These are phyloP conservation scores for Polylopha cassiicola DNA, from an alignment of 2,888 invertebrate species.

Conservation along the genomic window DNA sequence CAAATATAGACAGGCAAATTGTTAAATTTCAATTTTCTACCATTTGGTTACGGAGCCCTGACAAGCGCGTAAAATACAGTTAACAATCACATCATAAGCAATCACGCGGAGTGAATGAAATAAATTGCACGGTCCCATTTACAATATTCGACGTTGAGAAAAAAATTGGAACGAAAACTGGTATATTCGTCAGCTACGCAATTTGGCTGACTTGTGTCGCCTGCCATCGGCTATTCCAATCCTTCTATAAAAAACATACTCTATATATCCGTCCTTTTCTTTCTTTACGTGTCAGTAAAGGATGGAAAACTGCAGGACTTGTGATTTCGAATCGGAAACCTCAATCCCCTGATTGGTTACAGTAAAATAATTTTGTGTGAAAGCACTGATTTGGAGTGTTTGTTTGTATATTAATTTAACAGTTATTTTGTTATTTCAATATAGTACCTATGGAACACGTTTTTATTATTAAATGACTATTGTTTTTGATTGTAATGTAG, in stretches of 20 bases:
- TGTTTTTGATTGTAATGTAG: too few species aligned
- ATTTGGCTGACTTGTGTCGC: slow-evolving; percentile 56
- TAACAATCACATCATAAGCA: slow-evolving; percentile 68
- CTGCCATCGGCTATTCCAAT: slow-evolving; percentile 21
- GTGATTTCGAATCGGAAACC: slow-evolving; percentile 21
- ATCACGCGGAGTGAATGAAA: slow-evolving; percentile 62
- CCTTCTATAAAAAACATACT: slow-evolving; percentile 12
- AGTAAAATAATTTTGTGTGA: slow-evolving; percentile 54
- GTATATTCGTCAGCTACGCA: slow-evolving; percentile 49
- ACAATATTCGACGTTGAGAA: slow-evolving; percentile 57
- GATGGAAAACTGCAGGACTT: background rate
- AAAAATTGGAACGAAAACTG: slow-evolving; percentile 53
- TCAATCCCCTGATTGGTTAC: slow-evolving; percentile 52
- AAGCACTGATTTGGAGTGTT: slow-evolving; percentile 26
- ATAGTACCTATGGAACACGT: too few species aligned
- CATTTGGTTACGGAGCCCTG: background rate
- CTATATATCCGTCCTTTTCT: slow-evolving; percentile 2
- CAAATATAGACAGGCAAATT: too few species aligned
- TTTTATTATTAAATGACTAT: too few species aligned
- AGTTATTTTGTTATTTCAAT: background rate
- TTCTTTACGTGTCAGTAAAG: background rate
- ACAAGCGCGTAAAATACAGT: slow-evolving; percentile 43
- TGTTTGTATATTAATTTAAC: background rate
- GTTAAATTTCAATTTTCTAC: too few species aligned
- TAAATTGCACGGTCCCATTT: slow-evolving; percentile 65